Evolutionary conservation across 2,113 vertebrate species (phyloP).

Genomic region (Anhinga anhinga): DNA sequence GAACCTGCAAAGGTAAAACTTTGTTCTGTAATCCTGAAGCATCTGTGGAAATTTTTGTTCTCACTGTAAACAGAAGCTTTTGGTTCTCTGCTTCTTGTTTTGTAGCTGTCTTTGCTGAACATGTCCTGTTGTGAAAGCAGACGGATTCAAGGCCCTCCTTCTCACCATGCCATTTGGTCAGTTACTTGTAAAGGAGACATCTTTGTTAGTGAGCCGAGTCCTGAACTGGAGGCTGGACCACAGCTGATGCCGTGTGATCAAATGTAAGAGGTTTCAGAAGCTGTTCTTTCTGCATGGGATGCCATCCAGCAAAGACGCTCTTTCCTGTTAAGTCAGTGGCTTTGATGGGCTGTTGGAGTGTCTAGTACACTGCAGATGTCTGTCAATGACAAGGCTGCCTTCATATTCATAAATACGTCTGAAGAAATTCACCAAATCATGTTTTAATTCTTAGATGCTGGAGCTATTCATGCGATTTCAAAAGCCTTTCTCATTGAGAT

Average conservation of each 20-base stretch:
- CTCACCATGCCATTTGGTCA: constrained; percentile 93
- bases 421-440: neutral
- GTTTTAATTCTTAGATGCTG: neutral
- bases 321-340: neutral
- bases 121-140: constrained; percentile 90
- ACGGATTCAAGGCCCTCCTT: constrained; percentile 86
- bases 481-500: neutral
- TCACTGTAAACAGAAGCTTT: neutral
- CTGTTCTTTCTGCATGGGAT: neutral
- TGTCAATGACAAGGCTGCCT: neutral
- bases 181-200: constrained; percentile 95
- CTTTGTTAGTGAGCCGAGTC: constrained; percentile 91
- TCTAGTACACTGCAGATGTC: neutral
- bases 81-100: neutral
- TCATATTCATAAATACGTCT: neutral
- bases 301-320: neutral
- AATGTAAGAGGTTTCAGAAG: constrained; percentile 81
- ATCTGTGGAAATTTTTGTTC: neutral
- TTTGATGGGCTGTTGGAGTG: neutral
- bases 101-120: constrained; percentile 88
- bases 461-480: neutral
- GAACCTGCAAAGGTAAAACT: neutral
- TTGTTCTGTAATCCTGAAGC: neutral
- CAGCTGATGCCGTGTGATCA: constrained; percentile 87
- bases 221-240: constrained; percentile 79